Conservation (phyloP, 2,888 invertebrate genomes). For the Spodoptera exigua region DNA sequence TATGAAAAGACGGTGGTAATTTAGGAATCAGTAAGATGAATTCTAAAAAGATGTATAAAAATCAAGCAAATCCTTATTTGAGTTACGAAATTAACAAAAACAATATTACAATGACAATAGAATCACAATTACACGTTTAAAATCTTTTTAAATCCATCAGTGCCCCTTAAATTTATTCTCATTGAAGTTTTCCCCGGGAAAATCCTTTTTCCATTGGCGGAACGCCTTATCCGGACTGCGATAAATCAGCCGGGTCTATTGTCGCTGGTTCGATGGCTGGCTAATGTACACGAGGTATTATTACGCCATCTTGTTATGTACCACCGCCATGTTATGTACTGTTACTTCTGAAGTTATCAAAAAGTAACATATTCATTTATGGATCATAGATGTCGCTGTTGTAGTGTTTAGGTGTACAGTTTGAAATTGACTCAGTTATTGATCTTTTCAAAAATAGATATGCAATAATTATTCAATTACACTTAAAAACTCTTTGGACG, state of each 20-base stretch:
- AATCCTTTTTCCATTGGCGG: slow-evolving; percentile 77
- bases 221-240: slow-evolving; percentile 74
- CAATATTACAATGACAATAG: slow-evolving; percentile 23
- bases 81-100: slow-evolving; percentile 3
- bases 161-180: slow-evolving; percentile 72
- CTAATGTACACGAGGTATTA: slow-evolving; percentile 80
- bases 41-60: no score
- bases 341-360: slow-evolving; percentile 56
- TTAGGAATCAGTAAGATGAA: no score
- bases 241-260: slow-evolving; percentile 82
- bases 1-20: no score
- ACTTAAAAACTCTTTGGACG: background rate
- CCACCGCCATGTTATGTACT: slow-evolving; percentile 63
- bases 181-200: slow-evolving; percentile 71
- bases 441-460: background rate
- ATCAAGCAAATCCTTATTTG: background rate
- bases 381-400: slow-evolving; percentile 26
- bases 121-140: slow-evolving; percentile 56
- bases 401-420: slow-evolving; percentile 24
- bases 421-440: background rate
- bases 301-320: slow-evolving; percentile 64
- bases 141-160: slow-evolving; percentile 67
- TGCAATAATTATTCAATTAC: background rate
- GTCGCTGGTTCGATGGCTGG: slow-evolving; percentile 70
- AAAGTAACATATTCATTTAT: slow-evolving; percentile 65